phyloP scores from a whole-genome alignment of 2,113 vertebrate species.

The Vidua chalybeata region DNA sequence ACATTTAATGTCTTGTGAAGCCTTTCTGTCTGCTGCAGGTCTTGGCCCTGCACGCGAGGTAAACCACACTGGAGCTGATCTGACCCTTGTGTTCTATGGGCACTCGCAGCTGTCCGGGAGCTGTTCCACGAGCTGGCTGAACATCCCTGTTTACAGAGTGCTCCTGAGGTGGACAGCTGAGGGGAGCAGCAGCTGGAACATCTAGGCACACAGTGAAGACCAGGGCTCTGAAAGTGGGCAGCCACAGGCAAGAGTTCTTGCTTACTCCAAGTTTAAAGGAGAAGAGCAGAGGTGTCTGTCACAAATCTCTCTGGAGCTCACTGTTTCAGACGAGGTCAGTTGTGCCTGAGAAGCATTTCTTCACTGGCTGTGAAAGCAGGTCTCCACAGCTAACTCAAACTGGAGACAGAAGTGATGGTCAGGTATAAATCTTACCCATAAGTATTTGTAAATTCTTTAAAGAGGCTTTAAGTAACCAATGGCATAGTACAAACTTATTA shows the following conservation, averaged over 20 bases:
- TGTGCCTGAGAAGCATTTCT: background rate
- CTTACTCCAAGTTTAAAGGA: background rate
- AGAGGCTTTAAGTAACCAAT: background rate
- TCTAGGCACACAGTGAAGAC: background rate
- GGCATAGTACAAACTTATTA: accelerated
- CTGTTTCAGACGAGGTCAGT: background rate
- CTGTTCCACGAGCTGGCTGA: background rate
- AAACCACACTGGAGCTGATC: background rate
- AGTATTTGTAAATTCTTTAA: background rate
- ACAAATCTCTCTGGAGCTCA: background rate
- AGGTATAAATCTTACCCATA: background rate
- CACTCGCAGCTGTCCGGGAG: background rate
- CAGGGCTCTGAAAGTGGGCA: background rate
- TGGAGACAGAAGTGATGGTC: background rate
- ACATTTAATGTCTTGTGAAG: background rate
- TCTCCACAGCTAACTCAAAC: background rate
- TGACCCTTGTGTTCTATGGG: background rate
- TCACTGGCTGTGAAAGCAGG: background rate
- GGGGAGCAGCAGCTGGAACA: background rate
- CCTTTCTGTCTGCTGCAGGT: background rate
- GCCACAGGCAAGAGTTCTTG: background rate
- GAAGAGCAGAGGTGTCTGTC: background rate
- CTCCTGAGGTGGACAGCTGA: background rate
- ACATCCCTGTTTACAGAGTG: background rate
- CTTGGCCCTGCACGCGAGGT: background rate